Evolutionary conservation across 2,888 invertebrate genomes (phyloP), one percentile per base, ranked within the genome.

Genomic region (Dione vanillae): DNA sequence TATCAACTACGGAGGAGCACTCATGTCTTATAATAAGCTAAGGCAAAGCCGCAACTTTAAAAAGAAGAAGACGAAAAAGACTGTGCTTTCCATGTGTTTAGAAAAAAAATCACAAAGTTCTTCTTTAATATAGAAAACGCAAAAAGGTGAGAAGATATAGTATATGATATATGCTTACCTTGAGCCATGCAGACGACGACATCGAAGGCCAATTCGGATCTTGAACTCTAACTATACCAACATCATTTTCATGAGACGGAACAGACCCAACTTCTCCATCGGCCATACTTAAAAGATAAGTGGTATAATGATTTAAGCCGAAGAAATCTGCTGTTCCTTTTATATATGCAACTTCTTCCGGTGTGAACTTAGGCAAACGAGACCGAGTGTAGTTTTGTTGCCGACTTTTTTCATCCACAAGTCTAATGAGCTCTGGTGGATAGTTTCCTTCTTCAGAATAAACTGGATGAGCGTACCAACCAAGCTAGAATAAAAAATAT

Each of bases 221-320:
- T 77, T 94, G 91, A 52, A 90, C 92, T 76, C 93, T 86, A 12
- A 94, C 85, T 27, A 95, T 92, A 1, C 95, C 95, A 78, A 95
- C 90, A 79, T 96, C 96, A 70, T 95, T 95, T 78, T 91, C 91
- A 67, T 94, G 95, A 0, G 95, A 95, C 0, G 95, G 95, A 56
- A 90, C 81, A 35, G 84, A 81, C 1, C 94, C 93, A 0, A 92
- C 92, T 80, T 89, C 85, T 52, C 80, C 79, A 49, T 90, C 85
- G 37, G 92, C 89, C 89, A 90, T 91, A 27, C 86, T 87, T 1
- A 94, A 80, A 1, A 93, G 80, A 65, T 93, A 93, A 0, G 93
- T 92, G 0, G 94, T 94, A 65, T 94, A 94, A 75, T 94, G 94
- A 70, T 94, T 94, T 14, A 94, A 79, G 0, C 93, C 94, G 52